Base-by-base conservation (phyloP, 1,140 invertebrate genomes). In the Drosophila punjabiensis region DNA sequence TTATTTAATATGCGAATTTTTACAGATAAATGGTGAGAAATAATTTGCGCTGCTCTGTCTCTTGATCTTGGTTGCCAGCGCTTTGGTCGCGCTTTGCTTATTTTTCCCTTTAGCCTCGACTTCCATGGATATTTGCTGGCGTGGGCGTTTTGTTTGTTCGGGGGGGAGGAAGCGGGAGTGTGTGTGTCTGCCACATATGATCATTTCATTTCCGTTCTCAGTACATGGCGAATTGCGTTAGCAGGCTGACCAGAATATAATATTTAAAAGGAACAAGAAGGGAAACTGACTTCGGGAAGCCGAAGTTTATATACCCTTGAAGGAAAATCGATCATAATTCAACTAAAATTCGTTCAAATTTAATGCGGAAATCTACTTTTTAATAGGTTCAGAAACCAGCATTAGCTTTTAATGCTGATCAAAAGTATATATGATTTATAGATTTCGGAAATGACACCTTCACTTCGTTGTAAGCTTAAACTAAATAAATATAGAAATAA, bases 1-100 rank as follows among this genome's bases (percentile, higher is more conserved):
- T 90, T 90, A 90, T 90, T 90, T 90, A 90, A 90, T 90, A 90
- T 90, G 86, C 86, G 86, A 90, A 90, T 86, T 90, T 90, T 90
- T 90, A 90, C 86, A 90, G 86, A 90, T 90, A 90, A 90, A 90
- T 90, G 86, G 86, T 90, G 82, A 90, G 86, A 90, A 90, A 90
- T 90, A 90, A 90, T 90, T 90, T 90, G 86, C 86, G 86, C 86
- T 90, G 86, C 81, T 78, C 77, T 87, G 59, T 86, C 65, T 65
- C 48, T 79, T 79, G 59, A 53, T 78, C 53, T 81, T 37, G 52
- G 47, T 50, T 50, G 35, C 55, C 50, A 43, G n/a, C 45, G 35
- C 43, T 61, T 56, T 60, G 52, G 47, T 50, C 30, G 20, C 56
- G 68, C 62, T 67, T 24, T 64, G 55, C 5, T 39, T 39, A 39